A percentile compares a stretch with the other conserved stretches of the same genome.
These are phyloP conservation scores for Leptopilina drosophilae DNA, from an alignment of 2,888 invertebrate genomes.

Conservation along the genomic window DNA sequence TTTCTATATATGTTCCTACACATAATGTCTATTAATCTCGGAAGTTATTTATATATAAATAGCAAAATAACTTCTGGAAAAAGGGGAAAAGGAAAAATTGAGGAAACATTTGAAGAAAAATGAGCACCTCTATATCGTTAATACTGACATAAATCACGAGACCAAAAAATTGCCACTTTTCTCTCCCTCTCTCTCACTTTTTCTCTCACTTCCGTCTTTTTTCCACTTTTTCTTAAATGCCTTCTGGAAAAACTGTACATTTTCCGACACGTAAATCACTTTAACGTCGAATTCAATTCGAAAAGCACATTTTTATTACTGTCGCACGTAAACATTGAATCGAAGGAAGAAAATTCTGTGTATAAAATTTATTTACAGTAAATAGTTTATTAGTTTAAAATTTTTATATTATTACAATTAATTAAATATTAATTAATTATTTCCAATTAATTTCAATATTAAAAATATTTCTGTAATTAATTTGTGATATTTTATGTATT, in stretches of 20 bases:
- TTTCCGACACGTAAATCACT: conserved; percentile 7
- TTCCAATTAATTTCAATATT: too few relatives aligned
- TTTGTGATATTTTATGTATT: too few relatives aligned
- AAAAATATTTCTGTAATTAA: too few relatives aligned
- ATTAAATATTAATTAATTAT: too few relatives aligned
- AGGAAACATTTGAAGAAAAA: neutral
- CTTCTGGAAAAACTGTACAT: conserved; percentile 12
- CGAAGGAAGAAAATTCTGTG: neutral
- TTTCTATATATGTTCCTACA: too few relatives aligned
- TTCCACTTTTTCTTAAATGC: neutral
- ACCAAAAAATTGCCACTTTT: neutral
- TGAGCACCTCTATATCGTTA: neutral
- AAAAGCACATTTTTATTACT: conserved; percentile 9
- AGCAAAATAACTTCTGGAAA: neutral
- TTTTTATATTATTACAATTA: too few relatives aligned
- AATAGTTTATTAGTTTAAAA: too few relatives aligned
- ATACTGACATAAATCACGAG: conserved; percentile 7
- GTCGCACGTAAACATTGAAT: neutral
- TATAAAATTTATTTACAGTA: too few relatives aligned
- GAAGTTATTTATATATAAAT: neutral
- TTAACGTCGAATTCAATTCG: conserved; percentile 3
- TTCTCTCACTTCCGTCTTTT: too few relatives aligned
- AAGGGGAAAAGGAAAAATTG: neutral
- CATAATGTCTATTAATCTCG: neutral
- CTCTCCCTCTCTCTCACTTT: neutral